phyloP scores from a whole-genome alignment of 2,888 invertebrate species.

The Capitulum mitella region DNA sequence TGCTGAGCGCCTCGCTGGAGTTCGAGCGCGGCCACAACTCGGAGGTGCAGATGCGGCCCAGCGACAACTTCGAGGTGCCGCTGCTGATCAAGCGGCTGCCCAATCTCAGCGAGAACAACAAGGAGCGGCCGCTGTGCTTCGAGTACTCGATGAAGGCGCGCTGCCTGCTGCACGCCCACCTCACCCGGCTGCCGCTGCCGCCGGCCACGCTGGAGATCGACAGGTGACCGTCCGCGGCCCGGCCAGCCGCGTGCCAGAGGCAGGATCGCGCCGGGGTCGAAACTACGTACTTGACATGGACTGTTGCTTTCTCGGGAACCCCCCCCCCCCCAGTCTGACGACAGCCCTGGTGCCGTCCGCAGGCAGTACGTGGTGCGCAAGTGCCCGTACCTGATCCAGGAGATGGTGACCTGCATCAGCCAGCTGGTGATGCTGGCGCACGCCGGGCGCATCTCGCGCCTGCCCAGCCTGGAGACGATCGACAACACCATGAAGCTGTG shows the following conservation, averaged over 20 bases:
- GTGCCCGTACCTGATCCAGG: slow-evolving; percentile 89
- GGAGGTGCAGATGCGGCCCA: slow-evolving; percentile 82
- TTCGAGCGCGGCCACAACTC: slow-evolving; percentile 91
- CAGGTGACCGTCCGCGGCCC: slow-evolving; percentile 46
- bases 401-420: slow-evolving; percentile 93
- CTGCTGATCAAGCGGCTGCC: slow-evolving; percentile 84
- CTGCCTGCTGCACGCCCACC: slow-evolving; percentile 89
- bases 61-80: slow-evolving; percentile 92
- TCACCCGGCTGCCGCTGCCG: slow-evolving; percentile 72
- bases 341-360: background rate
- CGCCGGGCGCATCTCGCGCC: slow-evolving; percentile 67
- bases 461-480: slow-evolving; percentile 85
- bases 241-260: slow-evolving; percentile 54
- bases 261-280: too few relatives aligned
- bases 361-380: slow-evolving; percentile 34
- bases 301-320: too few relatives aligned
- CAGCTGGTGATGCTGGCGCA: slow-evolving; percentile 86
- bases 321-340: too few relatives aligned
- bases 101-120: slow-evolving; percentile 91
- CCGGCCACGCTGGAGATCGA: slow-evolving; percentile 74
- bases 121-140: slow-evolving; percentile 85
- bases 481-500: slow-evolving; percentile 96
- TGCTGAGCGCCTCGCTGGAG: slow-evolving; percentile 91
- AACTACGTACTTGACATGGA: too few relatives aligned
- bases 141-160: slow-evolving; percentile 80